Base-by-base conservation (phyloP, 2,797 vertebrate genomes). In the Gorsachius magnificus region DNA sequence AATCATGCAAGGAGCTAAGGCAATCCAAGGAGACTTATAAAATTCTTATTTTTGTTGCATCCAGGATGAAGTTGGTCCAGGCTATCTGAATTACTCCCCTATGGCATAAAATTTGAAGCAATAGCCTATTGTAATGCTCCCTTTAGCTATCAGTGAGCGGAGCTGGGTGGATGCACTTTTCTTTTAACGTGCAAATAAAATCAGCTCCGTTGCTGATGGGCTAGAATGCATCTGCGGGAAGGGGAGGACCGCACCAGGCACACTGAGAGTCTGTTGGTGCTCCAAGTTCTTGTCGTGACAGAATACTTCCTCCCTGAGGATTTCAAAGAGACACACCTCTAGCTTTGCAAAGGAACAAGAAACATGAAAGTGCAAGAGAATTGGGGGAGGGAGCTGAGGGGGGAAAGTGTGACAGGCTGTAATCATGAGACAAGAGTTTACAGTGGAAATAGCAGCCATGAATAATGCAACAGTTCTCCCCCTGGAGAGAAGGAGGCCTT, bases 391-490 rank as follows among this genome's bases (percentile, higher is more conserved):
- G 64, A 75, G 33, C 36, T 29, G 26, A 64, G n/a, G 43, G 80
- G 53, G 17, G 56, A 24, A 61, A 87, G 33, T 17, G 20, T 21
- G 66, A 45, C 74, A 89, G 65, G 50, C 75, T 93, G 78, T 74
- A 77, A 94, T 88, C 64, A 56, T 7, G 95, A 96, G 63, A 79
- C 25, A 51, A 53, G 88, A 91, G 60, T 83, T 72, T 91, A 72
- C 53, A 17, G 22, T 57, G 85, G 89, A 95, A 95, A 74, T 33
- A 81, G 77, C 2, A 19, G 29, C 78, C 51, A 91, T 95, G 86
- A 95, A 95, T 96, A 93, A 96, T 92, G 90, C 86, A 97, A 43
- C 61, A 90, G 61, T 81, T 80, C 81, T 90, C 26, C 60, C 91
- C 51, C 54, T 26, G 61, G 78, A 93, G 84, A 97, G 88, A 79